Evolutionary conservation across 2,113 vertebrate species (phyloP).

Genomic region (Emydura subglobosa): DNA sequence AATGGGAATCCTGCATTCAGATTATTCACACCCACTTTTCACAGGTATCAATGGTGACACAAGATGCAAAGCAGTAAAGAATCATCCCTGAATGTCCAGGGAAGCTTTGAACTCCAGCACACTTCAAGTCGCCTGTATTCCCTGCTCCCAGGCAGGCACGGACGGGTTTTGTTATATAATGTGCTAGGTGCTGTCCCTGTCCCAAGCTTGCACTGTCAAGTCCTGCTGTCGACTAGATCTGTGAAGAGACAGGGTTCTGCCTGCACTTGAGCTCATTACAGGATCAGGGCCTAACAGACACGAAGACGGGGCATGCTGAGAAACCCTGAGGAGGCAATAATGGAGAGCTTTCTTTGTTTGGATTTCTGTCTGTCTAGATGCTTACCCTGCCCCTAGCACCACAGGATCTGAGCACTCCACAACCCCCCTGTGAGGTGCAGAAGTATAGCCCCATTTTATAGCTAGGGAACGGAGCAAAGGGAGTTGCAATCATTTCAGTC

Average conservation of each 20-base stretch:
- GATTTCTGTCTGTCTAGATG: background rate
- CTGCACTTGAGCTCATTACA: background rate
- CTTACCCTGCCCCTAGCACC: background rate
- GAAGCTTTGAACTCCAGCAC: background rate
- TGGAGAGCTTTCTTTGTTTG: background rate
- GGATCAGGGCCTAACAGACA: background rate
- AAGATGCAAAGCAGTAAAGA: background rate
- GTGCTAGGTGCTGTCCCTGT: slow-evolving; percentile 25
- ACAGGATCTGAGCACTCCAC: background rate
- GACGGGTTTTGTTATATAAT: slow-evolving; percentile 15
- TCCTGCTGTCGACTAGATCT: background rate
- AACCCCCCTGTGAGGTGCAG: background rate
- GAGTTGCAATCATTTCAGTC: background rate
- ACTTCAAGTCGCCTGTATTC: background rate
- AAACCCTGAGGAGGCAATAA: background rate
- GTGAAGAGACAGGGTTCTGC: background rate
- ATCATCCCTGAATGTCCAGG: too few relatives aligned
- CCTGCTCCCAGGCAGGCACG: slow-evolving; percentile 24
- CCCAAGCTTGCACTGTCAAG: background rate
- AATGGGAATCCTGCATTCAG: background rate
- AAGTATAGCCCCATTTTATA: background rate
- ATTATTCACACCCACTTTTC: rapidly evolving
- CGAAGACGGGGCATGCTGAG: background rate
- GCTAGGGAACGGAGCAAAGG: too few relatives aligned
- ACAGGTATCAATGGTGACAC: background rate